A percentile compares a stretch with the other conserved stretches of the same genome.
Evolutionary conservation across 2,797 vertebrate species (phyloP).

Genomic region (Parauchenoglanis punctatus): DNA sequence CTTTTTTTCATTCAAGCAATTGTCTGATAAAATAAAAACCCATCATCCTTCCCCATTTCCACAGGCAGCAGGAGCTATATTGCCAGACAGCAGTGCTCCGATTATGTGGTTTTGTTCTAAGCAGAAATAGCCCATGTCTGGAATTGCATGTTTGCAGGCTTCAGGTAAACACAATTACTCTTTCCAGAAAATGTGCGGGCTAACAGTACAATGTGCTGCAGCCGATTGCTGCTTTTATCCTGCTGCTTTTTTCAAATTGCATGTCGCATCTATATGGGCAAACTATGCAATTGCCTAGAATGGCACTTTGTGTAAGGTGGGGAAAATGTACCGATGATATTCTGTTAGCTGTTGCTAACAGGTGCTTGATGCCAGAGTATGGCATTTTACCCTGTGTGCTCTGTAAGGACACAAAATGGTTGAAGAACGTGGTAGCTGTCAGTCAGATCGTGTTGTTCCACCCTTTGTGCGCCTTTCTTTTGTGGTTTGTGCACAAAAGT

Average conservation of each 20-base stretch:
- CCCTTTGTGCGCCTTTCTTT: too few relatives aligned
- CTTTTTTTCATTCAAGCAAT: background rate
- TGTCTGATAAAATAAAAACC: background rate
- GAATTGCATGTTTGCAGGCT: conserved; percentile 7
- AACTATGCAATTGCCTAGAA: background rate
- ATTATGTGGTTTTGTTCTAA: conserved; percentile 12
- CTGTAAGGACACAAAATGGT: conserved; percentile 3
- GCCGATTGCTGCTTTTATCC: background rate
- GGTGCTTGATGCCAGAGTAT: background rate
- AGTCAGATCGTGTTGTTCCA: background rate
- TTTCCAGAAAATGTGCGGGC: conserved; percentile 7
- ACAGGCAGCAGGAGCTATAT: conserved; percentile 8
- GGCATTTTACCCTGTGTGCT: background rate
- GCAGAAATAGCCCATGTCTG: conserved; percentile 23
- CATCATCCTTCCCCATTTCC: background rate
- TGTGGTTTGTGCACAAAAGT: background rate
- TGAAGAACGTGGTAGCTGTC: background rate
- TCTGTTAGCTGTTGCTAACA: background rate
- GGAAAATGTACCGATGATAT: background rate
- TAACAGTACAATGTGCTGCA: background rate
- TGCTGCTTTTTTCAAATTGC: background rate
- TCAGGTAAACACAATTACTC: conserved; percentile 14
- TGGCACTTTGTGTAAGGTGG: background rate
- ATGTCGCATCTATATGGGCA: background rate
- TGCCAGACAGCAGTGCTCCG: conserved; percentile 7